Evolutionary conservation across 2,113 vertebrate genomes (phyloP).

Genomic region (Nematolebias whitei): DNA sequence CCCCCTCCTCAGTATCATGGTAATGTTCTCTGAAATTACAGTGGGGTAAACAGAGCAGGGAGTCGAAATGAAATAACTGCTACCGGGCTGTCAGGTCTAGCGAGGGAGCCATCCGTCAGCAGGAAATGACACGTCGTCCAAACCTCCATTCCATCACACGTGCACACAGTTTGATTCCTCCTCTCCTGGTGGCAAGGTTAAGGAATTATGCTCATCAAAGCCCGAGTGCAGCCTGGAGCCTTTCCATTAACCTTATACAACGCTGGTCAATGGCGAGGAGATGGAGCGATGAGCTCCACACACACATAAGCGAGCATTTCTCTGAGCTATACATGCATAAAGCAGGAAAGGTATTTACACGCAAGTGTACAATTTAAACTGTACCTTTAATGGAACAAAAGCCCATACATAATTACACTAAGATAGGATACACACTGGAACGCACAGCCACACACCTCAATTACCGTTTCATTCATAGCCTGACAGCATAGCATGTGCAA

Average conservation of each 20-base stretch:
- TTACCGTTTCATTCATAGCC: constrained; percentile 64
- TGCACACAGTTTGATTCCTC: constrained; percentile 59
- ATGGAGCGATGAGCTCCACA: constrained; percentile 16
- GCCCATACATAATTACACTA: constrained; percentile 37
- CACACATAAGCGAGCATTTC: background rate
- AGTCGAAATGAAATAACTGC: constrained; percentile 73
- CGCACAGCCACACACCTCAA: constrained; percentile 50
- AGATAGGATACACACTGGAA: constrained; percentile 37
- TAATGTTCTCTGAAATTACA: constrained; percentile 75
- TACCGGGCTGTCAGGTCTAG: constrained; percentile 64
- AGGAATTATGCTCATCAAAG: constrained; percentile 75
- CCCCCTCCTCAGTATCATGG: constrained; percentile 36
- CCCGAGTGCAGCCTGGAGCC: constrained; percentile 59
- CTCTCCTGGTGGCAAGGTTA: constrained; percentile 75
- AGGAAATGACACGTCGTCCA: constrained; percentile 63
- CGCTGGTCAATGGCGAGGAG: constrained; percentile 51
- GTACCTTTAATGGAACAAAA: constrained; percentile 23
- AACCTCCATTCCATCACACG: constrained; percentile 18
- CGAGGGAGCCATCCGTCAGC: constrained; percentile 70
- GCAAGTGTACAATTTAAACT: constrained; percentile 10
- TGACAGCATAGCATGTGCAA: constrained; percentile 56
- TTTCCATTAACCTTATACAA: constrained; percentile 74
- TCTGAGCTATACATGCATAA: constrained; percentile 7
- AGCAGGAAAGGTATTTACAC: background rate
- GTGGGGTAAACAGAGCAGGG: constrained; percentile 73